Conservation (phyloP, 1,140 invertebrate genomes). For the Ips nitidus region DNA sequence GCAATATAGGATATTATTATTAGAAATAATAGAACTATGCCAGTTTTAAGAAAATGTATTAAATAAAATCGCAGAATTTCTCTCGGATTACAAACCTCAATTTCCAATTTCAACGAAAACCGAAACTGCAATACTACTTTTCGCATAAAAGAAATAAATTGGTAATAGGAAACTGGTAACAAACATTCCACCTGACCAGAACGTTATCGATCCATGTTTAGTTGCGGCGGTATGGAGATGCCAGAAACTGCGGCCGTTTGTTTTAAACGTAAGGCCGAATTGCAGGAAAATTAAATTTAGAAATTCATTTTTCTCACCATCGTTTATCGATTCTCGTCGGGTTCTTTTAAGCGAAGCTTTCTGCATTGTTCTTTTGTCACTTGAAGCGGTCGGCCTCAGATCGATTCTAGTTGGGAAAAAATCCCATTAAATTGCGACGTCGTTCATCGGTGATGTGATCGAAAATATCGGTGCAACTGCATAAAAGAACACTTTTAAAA, state of each 20-base stretch:
- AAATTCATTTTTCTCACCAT: conserved; percentile 1
- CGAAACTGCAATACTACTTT: too few species aligned
- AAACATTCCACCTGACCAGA: neutral
- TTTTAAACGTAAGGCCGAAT: conserved; percentile 3
- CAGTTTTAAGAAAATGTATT: too few species aligned
- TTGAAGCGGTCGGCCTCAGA: neutral
- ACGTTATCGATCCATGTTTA: neutral
- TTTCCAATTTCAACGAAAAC: too few species aligned
- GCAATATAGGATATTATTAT: too few species aligned
- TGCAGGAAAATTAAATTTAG: conserved; percentile 5
- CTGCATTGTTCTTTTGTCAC: conserved; percentile 5
- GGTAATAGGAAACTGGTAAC: neutral
- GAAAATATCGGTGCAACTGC: too few species aligned
- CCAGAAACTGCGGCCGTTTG: neutral
- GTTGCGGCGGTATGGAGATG: neutral
- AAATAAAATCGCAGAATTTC: too few species aligned
- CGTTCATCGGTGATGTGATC: too few species aligned
- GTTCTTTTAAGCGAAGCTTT: neutral
- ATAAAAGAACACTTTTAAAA: too few species aligned
- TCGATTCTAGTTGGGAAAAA: too few species aligned
- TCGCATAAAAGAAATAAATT: neutral
- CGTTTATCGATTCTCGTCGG: neutral
- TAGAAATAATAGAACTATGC: too few species aligned
- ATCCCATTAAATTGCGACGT: too few species aligned
- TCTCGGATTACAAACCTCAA: too few species aligned